Percentiles rank a stretch among this genome's conserved stretches.
Conservation (phyloP, 2,797 vertebrate species). For the Vultur gryphus region DNA sequence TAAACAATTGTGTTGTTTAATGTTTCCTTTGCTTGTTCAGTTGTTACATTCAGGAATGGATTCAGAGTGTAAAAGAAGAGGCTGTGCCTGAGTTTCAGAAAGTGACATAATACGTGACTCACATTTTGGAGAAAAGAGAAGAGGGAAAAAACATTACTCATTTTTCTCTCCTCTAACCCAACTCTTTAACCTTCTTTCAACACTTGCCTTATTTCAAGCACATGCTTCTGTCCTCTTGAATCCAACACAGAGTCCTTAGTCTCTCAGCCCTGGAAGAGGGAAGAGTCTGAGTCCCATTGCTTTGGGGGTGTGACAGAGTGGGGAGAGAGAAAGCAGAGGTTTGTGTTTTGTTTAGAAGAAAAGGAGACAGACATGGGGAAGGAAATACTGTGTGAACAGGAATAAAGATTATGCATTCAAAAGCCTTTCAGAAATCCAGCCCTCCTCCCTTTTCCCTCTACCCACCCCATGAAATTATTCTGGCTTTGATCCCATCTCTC, state of each 20-base stretch:
- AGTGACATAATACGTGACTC: not conserved
- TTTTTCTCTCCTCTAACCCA: not conserved
- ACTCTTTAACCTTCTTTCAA: not conserved
- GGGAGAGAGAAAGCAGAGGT: not conserved
- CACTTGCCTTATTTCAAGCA: not conserved
- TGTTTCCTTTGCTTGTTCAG: not conserved
- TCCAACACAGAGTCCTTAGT: not conserved
- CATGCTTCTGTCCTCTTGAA: not conserved
- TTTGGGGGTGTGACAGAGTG: not conserved
- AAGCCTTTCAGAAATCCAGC: not conserved
- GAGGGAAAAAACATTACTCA: accelerated
- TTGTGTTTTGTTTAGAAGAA: not conserved
- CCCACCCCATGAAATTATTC: not conserved
- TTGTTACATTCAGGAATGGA: not conserved
- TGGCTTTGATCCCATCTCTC: not conserved
- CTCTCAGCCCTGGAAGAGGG: not conserved
- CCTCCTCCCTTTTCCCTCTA: not conserved
- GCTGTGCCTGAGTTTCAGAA: not conserved
- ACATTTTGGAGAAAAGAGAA: not conserved
- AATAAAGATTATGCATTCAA: not conserved
- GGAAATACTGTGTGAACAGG: not conserved
- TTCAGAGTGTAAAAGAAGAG: not conserved
- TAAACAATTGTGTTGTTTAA: not conserved
- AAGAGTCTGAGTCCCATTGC: not conserved
- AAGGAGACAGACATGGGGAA: not conserved